phyloP scores from a whole-genome alignment of 2,113 vertebrate genomes.

The Bufo gargarizans region DNA sequence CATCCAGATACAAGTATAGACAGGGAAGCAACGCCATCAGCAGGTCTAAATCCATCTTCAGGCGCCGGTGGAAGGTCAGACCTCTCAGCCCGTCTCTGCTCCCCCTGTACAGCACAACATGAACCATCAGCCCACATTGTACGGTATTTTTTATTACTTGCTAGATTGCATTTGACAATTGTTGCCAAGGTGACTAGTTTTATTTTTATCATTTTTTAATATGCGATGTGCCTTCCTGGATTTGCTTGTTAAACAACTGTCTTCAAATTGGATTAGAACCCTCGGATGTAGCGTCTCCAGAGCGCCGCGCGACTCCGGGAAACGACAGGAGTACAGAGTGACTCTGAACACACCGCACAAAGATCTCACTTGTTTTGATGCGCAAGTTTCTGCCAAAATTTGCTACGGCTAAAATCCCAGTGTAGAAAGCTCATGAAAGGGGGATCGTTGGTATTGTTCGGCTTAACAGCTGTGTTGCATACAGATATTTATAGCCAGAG shows the following conservation, averaged over 20 bases:
- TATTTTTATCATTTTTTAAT: constrained; percentile 51
- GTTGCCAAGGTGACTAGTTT: constrained; percentile 50
- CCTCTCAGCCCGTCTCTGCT: not conserved
- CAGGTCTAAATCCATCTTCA: too few relatives aligned
- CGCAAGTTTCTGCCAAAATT: constrained; percentile 63
- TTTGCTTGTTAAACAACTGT: constrained; percentile 55
- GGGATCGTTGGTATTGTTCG: constrained; percentile 61
- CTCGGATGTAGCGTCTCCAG: constrained; percentile 47
- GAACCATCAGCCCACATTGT: not conserved
- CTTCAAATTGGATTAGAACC: constrained; percentile 54
- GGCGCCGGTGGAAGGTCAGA: too few relatives aligned
- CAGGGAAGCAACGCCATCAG: too few relatives aligned
- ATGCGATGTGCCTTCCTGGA: constrained; percentile 48
- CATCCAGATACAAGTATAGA: too few relatives aligned
- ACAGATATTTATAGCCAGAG: constrained; percentile 69
- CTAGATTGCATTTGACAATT: constrained; percentile 49
- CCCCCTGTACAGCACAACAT: not conserved
- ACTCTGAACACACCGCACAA: constrained; percentile 57
- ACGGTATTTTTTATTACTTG: not conserved
- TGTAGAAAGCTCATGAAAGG: constrained; percentile 68
- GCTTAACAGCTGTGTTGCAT: constrained; percentile 68
- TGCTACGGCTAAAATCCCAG: constrained; percentile 69
- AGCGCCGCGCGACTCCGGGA: constrained; percentile 44
- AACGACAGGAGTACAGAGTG: not conserved
- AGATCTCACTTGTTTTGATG: constrained; percentile 63